Evolutionary conservation across 2,113 vertebrate species (phyloP).

Genomic region (Dicrurus megarhynchus): DNA sequence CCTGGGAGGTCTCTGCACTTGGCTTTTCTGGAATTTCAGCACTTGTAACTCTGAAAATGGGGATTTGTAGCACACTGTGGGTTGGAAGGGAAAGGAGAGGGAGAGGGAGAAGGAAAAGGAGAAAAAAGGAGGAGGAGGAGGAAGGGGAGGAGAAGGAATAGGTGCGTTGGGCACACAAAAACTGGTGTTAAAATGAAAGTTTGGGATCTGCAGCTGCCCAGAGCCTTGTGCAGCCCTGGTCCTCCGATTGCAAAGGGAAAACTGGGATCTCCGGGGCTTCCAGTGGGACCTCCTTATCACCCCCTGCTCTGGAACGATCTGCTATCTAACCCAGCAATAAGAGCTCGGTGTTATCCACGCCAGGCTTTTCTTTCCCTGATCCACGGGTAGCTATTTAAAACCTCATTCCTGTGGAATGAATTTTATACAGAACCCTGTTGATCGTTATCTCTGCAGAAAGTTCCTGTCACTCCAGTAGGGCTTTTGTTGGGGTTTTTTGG

Average conservation of each 20-base stretch:
- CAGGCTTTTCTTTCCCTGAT: neutral
- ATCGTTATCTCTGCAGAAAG: neutral
- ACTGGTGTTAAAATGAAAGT: too few relatives aligned
- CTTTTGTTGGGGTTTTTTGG: neutral
- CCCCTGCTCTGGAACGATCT: neutral
- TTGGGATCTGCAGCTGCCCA: neutral
- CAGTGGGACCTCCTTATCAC: neutral
- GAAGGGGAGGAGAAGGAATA: neutral
- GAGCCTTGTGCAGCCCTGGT: neutral
- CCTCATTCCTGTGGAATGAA: neutral
- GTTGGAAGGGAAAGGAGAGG: neutral
- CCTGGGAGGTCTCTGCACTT: neutral
- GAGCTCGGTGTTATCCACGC: neutral
- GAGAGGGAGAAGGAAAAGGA: too few relatives aligned
- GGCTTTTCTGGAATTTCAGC: neutral
- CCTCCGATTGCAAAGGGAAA: neutral
- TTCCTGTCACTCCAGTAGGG: neutral
- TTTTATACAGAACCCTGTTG: neutral
- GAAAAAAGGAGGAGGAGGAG: neutral
- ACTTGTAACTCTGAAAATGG: neutral
- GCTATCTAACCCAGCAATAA: fast-evolving
- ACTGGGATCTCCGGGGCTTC: fast-evolving
- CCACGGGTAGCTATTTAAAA: neutral
- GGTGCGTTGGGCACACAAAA: neutral
- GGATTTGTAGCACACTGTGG: neutral